phyloP scores from a whole-genome alignment of 2,113 vertebrate genomes.

The Blennius ocellaris region DNA sequence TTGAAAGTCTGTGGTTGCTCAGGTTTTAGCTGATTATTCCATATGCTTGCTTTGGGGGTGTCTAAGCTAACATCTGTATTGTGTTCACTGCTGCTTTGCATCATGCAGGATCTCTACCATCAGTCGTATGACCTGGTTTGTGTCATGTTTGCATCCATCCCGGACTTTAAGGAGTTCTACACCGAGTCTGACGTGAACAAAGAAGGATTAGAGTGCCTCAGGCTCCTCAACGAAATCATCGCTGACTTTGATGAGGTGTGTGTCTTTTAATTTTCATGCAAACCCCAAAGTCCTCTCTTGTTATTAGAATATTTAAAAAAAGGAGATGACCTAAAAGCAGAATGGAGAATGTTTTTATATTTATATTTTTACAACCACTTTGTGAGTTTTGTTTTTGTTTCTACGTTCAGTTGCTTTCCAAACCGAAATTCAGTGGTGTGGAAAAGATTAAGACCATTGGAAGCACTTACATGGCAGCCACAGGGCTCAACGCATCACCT shows the following conservation, averaged over 20 bases:
- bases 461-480: conserved; percentile 98
- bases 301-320: too few relatives aligned
- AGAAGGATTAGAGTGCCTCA: conserved; percentile 95
- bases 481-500: conserved; percentile 91
- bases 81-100: conserved; percentile 13
- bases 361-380: background rate
- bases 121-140: conserved; percentile 98
- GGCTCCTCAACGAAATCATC: conserved; percentile 97
- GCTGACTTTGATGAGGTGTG: conserved; percentile 98
- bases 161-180: conserved; percentile 99
- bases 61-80: conserved; percentile 19
- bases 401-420: conserved; percentile 88
- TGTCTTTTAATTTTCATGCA: background rate
- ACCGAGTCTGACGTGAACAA: conserved; percentile 99
- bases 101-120: conserved; percentile 92
- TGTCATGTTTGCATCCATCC: conserved; percentile 98
- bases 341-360: too few relatives aligned
- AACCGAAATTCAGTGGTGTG: conserved; percentile 98
- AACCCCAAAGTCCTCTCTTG: too few relatives aligned
- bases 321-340: too few relatives aligned
- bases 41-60: background rate
- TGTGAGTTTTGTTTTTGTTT: conserved; percentile 28
- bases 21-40: background rate
- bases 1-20: background rate
- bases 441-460: conserved; percentile 99